Conservation (phyloP, 2,888 invertebrate genomes). For the Agrotis puta region DNA sequence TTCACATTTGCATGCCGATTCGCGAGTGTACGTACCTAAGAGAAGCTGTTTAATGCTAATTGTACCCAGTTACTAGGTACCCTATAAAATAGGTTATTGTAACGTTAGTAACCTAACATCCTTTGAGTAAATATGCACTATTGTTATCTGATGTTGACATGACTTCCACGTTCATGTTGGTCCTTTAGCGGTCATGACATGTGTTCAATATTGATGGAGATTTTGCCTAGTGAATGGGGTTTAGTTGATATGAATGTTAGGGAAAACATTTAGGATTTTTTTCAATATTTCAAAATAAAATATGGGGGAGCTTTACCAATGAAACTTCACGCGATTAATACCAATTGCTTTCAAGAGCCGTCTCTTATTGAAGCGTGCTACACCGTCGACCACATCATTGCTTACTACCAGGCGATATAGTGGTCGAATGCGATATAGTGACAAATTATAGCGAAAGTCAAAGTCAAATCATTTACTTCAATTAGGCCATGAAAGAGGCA, state of each 20-base stretch:
- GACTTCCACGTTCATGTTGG: slow-evolving; percentile 41
- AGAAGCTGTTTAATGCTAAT: slow-evolving; percentile 49
- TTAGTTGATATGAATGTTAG: slow-evolving; percentile 32
- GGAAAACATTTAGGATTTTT: background rate
- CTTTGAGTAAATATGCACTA: slow-evolving; percentile 53
- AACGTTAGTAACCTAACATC: slow-evolving; percentile 47
- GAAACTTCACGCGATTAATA: too few relatives aligned
- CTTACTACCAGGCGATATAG: too few relatives aligned
- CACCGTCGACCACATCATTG: too few relatives aligned
- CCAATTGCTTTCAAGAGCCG: too few relatives aligned
- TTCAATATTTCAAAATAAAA: too few relatives aligned
- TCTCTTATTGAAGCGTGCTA: too few relatives aligned
- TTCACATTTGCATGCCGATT: slow-evolving; percentile 46
- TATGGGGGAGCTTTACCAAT: too few relatives aligned
- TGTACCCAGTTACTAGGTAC: slow-evolving; percentile 24
- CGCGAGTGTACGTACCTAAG: slow-evolving; percentile 39
- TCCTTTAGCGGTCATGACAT: slow-evolving; percentile 37
- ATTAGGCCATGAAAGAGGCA: too few relatives aligned
- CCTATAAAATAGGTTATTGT: slow-evolving; percentile 49
- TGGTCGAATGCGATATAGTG: too few relatives aligned
- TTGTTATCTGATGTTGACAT: slow-evolving; percentile 56
- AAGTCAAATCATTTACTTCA: too few relatives aligned
- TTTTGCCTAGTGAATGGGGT: background rate
- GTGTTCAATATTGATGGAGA: slow-evolving; percentile 44
- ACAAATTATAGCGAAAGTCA: too few relatives aligned